These are phyloP conservation scores for Meta bourneti DNA, from an alignment of 2,888 invertebrate species.

Conservation along the genomic window DNA sequence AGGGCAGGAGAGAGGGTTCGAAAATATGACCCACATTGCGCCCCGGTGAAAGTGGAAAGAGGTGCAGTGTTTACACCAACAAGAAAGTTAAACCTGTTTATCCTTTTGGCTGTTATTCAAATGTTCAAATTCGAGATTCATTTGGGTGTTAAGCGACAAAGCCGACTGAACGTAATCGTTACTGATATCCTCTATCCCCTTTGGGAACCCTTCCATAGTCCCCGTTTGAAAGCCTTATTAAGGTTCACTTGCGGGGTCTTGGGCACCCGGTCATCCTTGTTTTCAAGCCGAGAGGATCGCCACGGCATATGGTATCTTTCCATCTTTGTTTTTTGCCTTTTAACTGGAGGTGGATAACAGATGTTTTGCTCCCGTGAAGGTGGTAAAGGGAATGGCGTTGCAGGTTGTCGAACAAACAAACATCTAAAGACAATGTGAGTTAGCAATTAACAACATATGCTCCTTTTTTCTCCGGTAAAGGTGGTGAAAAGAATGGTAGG, in stretches of 20 bases:
- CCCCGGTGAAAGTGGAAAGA: constrained; percentile 64
- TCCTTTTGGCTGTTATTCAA: constrained; percentile 45
- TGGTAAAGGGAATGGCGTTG: background rate
- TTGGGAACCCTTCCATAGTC: background rate
- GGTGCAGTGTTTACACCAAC: constrained; percentile 67
- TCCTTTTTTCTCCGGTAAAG: too few relatives aligned
- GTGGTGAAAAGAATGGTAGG: too few relatives aligned
- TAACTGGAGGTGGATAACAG: constrained; percentile 26
- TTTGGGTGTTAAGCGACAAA: constrained; percentile 19
- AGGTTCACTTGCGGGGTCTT: constrained; percentile 5
- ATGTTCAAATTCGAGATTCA: constrained; percentile 39
- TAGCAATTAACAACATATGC: too few relatives aligned
- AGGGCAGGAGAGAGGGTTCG: constrained; percentile 43
- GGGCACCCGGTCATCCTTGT: constrained; percentile 12
- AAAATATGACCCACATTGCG: constrained; percentile 72
- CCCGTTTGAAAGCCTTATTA: background rate
- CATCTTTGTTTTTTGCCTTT: constrained; percentile 46
- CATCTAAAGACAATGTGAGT: too few relatives aligned
- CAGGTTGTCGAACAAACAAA: too few relatives aligned
- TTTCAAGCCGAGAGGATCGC: background rate
- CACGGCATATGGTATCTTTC: constrained; percentile 29
- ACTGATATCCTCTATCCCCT: constrained; percentile 32
- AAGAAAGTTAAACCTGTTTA: constrained; percentile 70
- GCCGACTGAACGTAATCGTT: constrained; percentile 21
- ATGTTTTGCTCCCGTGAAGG: constrained; percentile 10